phyloP scores from a whole-genome alignment of 2,797 vertebrate genomes.

The Merluccius polli region DNA sequence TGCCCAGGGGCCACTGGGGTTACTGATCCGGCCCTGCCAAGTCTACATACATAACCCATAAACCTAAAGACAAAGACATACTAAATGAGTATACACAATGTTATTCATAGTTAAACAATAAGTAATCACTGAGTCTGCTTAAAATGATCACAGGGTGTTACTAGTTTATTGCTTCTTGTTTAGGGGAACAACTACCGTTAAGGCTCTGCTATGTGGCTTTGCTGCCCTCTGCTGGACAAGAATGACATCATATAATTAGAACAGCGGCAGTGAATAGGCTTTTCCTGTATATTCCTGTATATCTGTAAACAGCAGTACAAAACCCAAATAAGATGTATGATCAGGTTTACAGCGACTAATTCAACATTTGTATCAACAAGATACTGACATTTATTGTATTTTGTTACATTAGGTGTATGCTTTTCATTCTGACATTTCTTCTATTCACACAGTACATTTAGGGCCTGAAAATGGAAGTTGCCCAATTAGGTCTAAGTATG shows the following conservation, averaged over 20 bases:
- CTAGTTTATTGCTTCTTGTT: background rate
- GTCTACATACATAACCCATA: background rate
- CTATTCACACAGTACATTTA: background rate
- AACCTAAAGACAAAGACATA: background rate
- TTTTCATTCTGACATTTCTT: background rate
- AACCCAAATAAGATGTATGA: background rate
- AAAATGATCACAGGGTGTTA: too few relatives aligned
- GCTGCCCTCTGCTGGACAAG: constrained; percentile 61
- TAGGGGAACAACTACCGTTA: background rate
- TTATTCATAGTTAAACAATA: background rate
- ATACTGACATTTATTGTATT: background rate
- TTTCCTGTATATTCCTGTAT: background rate
- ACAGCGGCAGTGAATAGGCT: background rate
- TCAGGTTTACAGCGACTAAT: background rate
- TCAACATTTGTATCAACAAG: background rate
- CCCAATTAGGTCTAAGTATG: background rate
- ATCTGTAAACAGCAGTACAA: too few relatives aligned
- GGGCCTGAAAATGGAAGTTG: background rate
- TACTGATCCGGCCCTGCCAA: too few relatives aligned
- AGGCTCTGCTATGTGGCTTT: constrained; percentile 31
- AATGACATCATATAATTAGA: background rate
- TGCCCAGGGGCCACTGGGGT: too few relatives aligned
- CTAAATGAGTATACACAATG: background rate
- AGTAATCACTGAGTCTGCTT: background rate
- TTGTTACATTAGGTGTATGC: background rate